Percentiles rank a stretch among this genome's conserved stretches.
Evolutionary conservation across 2,797 vertebrate species (phyloP).

Genomic region (Lerista edwardsae): DNA sequence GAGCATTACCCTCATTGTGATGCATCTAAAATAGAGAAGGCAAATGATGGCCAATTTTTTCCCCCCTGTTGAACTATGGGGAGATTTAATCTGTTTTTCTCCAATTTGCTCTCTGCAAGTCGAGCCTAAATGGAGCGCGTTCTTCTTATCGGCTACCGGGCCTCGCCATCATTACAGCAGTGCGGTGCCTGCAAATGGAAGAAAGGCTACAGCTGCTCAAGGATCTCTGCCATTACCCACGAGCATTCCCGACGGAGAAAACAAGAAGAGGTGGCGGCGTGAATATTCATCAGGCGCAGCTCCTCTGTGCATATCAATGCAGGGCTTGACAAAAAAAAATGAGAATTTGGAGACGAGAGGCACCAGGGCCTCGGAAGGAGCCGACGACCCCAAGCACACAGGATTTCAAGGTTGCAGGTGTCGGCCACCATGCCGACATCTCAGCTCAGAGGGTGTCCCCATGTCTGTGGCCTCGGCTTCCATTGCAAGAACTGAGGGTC

Average conservation of each 20-base stretch:
- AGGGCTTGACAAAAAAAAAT: too few species aligned
- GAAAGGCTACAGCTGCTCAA: slow-evolving; percentile 48
- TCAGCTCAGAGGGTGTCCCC: neutral
- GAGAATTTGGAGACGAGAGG: neutral
- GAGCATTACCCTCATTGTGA: slow-evolving; percentile 54
- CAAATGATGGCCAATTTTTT: slow-evolving; percentile 61
- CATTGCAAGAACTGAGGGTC: neutral
- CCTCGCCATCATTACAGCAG: slow-evolving; percentile 30
- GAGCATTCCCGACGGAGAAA: slow-evolving; percentile 19
- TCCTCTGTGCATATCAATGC: slow-evolving; percentile 37
- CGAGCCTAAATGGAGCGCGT: slow-evolving; percentile 51
- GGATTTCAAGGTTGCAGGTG: neutral
- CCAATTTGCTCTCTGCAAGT: slow-evolving; percentile 59
- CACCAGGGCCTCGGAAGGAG: neutral
- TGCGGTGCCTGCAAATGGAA: slow-evolving; percentile 18
- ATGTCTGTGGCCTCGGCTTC: neutral
- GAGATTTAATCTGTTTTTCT: slow-evolving; percentile 64
- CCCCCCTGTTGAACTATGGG: slow-evolving; percentile 56
- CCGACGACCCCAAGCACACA: neutral
- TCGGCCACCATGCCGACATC: neutral
- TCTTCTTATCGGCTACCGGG: slow-evolving; percentile 46
- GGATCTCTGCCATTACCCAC: slow-evolving; percentile 55
- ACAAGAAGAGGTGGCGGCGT: slow-evolving; percentile 28
- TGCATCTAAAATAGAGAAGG: slow-evolving; percentile 50
- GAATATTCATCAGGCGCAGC: slow-evolving; percentile 54